phyloP scores from a whole-genome alignment of 2,888 invertebrate species.

The Amitus sp. region DNA sequence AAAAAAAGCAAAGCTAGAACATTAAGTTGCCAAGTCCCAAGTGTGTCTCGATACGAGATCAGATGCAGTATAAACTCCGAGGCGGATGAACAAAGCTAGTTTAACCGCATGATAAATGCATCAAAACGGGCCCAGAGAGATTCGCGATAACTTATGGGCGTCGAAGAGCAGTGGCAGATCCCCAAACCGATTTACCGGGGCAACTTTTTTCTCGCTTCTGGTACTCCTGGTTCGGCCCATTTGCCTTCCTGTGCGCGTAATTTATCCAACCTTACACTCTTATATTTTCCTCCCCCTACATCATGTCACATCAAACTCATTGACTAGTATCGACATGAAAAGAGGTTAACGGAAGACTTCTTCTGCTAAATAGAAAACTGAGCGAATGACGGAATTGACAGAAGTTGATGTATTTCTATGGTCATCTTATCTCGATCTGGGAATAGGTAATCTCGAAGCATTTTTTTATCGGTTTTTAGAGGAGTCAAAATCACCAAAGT shows the following conservation, averaged over 20 bases:
- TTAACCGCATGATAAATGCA: constrained; percentile 46
- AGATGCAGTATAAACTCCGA: constrained; percentile 4
- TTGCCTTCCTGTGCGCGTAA: constrained; percentile 43
- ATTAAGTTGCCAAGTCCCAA: neutral
- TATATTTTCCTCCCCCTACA: too few species aligned
- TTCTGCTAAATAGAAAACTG: too few species aligned
- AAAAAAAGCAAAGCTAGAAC: constrained; percentile 2
- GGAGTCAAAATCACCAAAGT: too few species aligned
- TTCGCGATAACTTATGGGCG: constrained; percentile 31
- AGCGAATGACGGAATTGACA: too few species aligned
- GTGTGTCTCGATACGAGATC: constrained; percentile 6
- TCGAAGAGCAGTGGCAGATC: constrained; percentile 53
- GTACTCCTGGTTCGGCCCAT: constrained; percentile 32
- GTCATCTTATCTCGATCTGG: too few species aligned
- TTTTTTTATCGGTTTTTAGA: too few species aligned
- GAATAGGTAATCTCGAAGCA: too few species aligned
- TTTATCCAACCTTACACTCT: constrained; percentile 22
- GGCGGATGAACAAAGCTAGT: constrained; percentile 4
- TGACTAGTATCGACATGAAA: too few species aligned
- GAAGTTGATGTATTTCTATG: too few species aligned
- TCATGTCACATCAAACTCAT: too few species aligned
- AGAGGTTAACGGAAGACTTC: too few species aligned
- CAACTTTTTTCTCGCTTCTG: constrained; percentile 22
- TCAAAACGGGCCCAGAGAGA: constrained; percentile 33
- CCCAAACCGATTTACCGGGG: constrained; percentile 44